A percentile compares a stretch with the other conserved stretches of the same genome.
Conservation (phyloP, 2,888 invertebrate genomes). For the Polyommatus icarus region DNA sequence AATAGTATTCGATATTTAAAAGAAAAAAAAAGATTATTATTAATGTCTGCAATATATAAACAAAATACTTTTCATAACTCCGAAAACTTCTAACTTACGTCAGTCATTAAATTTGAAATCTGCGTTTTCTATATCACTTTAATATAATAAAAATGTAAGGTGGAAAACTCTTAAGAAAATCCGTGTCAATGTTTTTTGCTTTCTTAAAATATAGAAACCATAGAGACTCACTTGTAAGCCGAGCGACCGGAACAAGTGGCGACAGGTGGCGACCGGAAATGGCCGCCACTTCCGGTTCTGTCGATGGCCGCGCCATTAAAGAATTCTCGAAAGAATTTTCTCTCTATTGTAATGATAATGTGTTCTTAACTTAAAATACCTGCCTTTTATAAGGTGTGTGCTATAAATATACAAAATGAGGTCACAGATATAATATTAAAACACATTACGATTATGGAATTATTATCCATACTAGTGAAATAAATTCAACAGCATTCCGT, state of each 20-base stretch:
- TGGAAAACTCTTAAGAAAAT: not conserved
- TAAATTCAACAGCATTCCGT: no score
- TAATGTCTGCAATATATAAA: no score
- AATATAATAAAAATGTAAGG: not conserved
- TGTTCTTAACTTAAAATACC: not conserved
- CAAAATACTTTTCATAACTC: no score
- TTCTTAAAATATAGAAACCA: constrained; percentile 35
- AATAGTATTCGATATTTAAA: no score
- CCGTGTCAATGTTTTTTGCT: constrained; percentile 6
- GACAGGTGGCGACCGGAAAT: constrained; percentile 72
- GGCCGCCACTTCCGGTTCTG: constrained; percentile 60
- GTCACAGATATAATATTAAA: not conserved
- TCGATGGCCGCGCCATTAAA: constrained; percentile 37
- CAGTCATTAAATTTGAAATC: not conserved
- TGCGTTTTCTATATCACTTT: not conserved
- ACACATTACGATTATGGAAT: no score
- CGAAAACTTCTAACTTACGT: no score
- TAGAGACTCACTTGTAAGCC: constrained; percentile 16
- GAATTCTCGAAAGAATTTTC: constrained; percentile 29
- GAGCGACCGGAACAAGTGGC: constrained; percentile 58
- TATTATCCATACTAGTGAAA: no score
- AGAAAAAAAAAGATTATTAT: no score
- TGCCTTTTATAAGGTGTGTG: not conserved
- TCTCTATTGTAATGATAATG: not conserved
- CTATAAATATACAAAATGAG: not conserved